Percentiles rank a stretch among this genome's conserved stretches.
These are phyloP conservation scores for Euproctis similis DNA, from an alignment of 2,888 invertebrate species.

Conservation along the genomic window DNA sequence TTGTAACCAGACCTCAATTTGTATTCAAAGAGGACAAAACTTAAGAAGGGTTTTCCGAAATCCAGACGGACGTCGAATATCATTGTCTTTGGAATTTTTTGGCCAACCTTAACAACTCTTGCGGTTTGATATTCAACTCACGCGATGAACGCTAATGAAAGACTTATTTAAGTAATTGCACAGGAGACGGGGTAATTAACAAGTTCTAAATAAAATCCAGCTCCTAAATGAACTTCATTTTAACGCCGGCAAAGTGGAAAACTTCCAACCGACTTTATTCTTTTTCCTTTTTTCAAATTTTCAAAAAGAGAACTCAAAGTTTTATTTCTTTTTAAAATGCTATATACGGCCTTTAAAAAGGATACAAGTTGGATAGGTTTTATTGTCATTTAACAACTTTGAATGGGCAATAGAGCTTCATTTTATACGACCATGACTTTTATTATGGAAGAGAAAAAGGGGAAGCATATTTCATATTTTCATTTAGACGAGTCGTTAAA, in stretches of 20 bases:
- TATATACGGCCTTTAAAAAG: slow-evolving; percentile 43
- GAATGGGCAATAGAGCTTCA: slow-evolving; percentile 26
- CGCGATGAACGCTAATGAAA: slow-evolving; percentile 70
- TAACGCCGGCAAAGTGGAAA: slow-evolving; percentile 66
- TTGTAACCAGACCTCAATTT: slow-evolving; percentile 30
- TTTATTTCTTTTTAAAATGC: slow-evolving; percentile 51
- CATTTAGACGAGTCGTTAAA: slow-evolving; percentile 48
- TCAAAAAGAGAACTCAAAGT: slow-evolving; percentile 44
- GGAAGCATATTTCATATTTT: slow-evolving; percentile 42
- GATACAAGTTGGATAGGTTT: too few species aligned
- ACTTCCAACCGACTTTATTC: slow-evolving; percentile 52
- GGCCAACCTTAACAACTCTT: slow-evolving; percentile 41
- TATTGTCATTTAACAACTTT: slow-evolving; percentile 23
- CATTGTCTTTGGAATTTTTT: slow-evolving; percentile 51
- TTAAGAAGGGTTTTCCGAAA: slow-evolving; percentile 39
- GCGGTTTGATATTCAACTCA: slow-evolving; percentile 56
- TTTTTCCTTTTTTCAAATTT: too few species aligned
- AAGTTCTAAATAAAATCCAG: slow-evolving; percentile 71
- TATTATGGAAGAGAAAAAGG: slow-evolving; percentile 5
- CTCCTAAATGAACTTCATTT: slow-evolving; percentile 64
- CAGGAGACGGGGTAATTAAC: slow-evolving; percentile 65
- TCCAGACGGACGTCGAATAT: slow-evolving; percentile 25
- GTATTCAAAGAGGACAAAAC: slow-evolving; percentile 33
- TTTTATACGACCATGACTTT: slow-evolving; percentile 24
- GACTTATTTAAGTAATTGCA: slow-evolving; percentile 67